These are phyloP conservation scores for Taurulus bubalis DNA, from an alignment of 2,113 vertebrate genomes.

Conservation along the genomic window DNA sequence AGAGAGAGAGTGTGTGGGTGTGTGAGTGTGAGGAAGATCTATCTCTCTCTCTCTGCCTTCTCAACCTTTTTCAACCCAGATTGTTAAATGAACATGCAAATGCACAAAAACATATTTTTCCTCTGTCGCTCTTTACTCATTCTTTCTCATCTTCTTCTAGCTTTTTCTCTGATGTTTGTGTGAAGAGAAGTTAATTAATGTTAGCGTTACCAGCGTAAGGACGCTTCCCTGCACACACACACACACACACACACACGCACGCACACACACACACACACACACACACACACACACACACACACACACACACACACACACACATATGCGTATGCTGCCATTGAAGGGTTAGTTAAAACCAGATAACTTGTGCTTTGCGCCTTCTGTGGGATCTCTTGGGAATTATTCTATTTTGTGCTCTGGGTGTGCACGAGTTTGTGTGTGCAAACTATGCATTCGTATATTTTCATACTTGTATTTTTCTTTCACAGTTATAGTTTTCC, in stretches of 20 bases:
- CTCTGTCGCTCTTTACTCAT: slow-evolving; percentile 36
- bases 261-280: neutral
- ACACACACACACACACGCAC: neutral
- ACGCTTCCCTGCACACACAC: slow-evolving; percentile 20
- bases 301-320: neutral
- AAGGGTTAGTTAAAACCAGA: slow-evolving; percentile 32
- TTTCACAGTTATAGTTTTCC: slow-evolving; percentile 31
- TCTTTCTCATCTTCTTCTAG: slow-evolving; percentile 50
- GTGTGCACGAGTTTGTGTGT: neutral
- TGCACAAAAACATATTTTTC: slow-evolving; percentile 24
- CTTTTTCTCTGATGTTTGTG: slow-evolving; percentile 49
- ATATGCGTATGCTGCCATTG: slow-evolving; percentile 13
- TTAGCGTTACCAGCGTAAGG: slow-evolving; percentile 38
- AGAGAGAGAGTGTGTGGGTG: neutral
- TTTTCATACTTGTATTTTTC: slow-evolving; percentile 25
- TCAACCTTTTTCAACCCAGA: slow-evolving; percentile 5
- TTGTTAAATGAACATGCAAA: slow-evolving; percentile 39
- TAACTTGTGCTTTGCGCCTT: neutral
- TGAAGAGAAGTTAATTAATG: slow-evolving; percentile 58
- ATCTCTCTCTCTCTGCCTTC: neutral
- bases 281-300: slow-evolving; percentile 8
- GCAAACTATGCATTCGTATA: slow-evolving; percentile 26
- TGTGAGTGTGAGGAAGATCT: neutral
- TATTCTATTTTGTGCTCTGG: slow-evolving; percentile 6
- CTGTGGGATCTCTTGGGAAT: slow-evolving; percentile 27